Percentiles rank a stretch among this genome's conserved stretches.
Evolutionary conservation across 2,797 vertebrate species (phyloP).

Genomic region (Danio jaintianensis): DNA sequence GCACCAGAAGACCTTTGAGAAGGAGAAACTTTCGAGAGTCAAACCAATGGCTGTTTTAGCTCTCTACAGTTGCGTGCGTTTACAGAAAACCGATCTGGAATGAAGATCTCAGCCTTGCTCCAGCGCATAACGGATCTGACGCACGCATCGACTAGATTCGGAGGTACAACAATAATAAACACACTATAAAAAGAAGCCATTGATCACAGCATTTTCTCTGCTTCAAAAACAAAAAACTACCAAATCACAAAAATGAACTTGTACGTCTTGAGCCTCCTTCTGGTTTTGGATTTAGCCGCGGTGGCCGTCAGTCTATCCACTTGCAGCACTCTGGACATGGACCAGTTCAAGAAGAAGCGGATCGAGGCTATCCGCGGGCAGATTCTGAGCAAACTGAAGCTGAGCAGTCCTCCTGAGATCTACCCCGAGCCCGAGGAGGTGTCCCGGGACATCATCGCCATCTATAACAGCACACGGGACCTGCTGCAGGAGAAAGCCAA

Average conservation of each 20-base stretch:
- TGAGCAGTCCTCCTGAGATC: conserved; percentile 88
- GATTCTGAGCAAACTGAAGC: conserved; percentile 97
- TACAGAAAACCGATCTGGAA: conserved; percentile 43
- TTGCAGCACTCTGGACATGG: conserved; percentile 96
- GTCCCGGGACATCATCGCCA: conserved; percentile 92
- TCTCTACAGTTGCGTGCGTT: conserved; percentile 31
- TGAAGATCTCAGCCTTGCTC: conserved; percentile 45
- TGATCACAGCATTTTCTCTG: neutral
- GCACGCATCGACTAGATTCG: conserved; percentile 65
- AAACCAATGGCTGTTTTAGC: conserved; percentile 26
- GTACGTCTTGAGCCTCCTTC: conserved; percentile 85
- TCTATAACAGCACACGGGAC: conserved; percentile 97
- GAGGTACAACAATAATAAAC: conserved; percentile 43
- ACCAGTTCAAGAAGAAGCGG: conserved; percentile 94
- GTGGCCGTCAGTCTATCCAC: conserved; percentile 91
- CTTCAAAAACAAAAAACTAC: neutral
- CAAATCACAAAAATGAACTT: conserved; percentile 85
- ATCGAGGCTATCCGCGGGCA: conserved; percentile 95
- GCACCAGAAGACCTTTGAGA: conserved; percentile 31
- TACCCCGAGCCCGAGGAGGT: conserved; percentile 93
- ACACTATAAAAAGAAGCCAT: neutral
- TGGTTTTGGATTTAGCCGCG: conserved; percentile 87
- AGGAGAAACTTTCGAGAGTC: conserved; percentile 47
- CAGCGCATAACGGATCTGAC: conserved; percentile 52
- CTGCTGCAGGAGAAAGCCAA: conserved; percentile 95